Percentiles rank a stretch among this genome's conserved stretches.
Evolutionary conservation across 2,113 vertebrate species (phyloP).

Genomic region (Trinectes maculatus): DNA sequence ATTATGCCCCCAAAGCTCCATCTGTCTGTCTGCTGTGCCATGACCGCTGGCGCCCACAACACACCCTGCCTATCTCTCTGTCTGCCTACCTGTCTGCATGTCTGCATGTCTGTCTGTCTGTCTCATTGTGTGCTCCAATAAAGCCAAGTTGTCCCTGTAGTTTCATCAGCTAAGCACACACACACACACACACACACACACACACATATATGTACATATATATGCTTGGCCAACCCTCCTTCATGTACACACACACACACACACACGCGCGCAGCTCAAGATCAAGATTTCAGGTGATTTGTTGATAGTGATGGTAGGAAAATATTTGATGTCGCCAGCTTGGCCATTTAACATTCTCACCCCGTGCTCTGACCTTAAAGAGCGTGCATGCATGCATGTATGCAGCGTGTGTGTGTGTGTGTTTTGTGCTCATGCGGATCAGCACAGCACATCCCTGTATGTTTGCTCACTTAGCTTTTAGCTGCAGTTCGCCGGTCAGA

Average conservation of each 20-base stretch:
- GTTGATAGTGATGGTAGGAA: slow-evolving; percentile 78
- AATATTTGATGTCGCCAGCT: slow-evolving; percentile 80
- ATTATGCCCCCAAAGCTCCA: slow-evolving; percentile 36
- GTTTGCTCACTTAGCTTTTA: slow-evolving; percentile 78
- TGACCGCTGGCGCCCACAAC: slow-evolving; percentile 50
- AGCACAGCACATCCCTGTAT: slow-evolving; percentile 49
- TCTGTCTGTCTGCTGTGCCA: slow-evolving; percentile 59
- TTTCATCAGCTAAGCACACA: slow-evolving; percentile 49
- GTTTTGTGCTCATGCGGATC: slow-evolving; percentile 29
- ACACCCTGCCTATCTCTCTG: slow-evolving; percentile 25
- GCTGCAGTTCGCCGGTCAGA: slow-evolving; percentile 68
- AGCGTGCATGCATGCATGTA: slow-evolving; percentile 62
- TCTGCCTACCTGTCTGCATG: slow-evolving; percentile 24
- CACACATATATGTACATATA: too few species aligned
- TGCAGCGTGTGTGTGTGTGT: slow-evolving; percentile 9
- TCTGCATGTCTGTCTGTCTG: slow-evolving; percentile 35
- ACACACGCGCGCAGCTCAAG: neutral
- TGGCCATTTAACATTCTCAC: slow-evolving; percentile 80
- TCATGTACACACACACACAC: slow-evolving; percentile 3
- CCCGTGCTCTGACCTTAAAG: slow-evolving; percentile 79
- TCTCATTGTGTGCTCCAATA: slow-evolving; percentile 29
- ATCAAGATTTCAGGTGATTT: slow-evolving; percentile 66
- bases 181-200: slow-evolving; percentile 8
- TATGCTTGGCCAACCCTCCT: slow-evolving; percentile 20
- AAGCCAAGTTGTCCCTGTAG: slow-evolving; percentile 34